Evolutionary conservation across 2,888 invertebrate species (phyloP).

Genomic region (Vannuccia rotundouncinata): DNA sequence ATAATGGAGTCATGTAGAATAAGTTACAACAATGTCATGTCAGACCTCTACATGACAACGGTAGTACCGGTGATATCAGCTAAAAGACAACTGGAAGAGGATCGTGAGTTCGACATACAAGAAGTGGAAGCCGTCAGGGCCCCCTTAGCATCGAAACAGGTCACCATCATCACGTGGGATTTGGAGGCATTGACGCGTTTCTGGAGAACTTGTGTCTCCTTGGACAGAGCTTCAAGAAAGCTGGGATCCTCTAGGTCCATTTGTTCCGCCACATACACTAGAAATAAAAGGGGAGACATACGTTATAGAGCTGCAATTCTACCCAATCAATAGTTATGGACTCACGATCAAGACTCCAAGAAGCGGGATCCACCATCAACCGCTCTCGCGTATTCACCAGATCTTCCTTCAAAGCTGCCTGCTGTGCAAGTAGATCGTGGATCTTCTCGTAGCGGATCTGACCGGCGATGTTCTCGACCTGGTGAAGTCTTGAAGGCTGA

Average conservation of each 20-base stretch:
- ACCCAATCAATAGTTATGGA: too few species aligned
- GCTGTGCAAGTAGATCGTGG: slow-evolving; percentile 48
- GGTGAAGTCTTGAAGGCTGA: neutral
- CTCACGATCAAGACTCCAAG: slow-evolving; percentile 62
- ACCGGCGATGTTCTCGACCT: slow-evolving; percentile 53
- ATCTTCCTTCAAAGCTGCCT: slow-evolving; percentile 60
- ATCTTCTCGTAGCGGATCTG: slow-evolving; percentile 55
- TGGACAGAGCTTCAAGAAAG: slow-evolving; percentile 37
- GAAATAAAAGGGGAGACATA: too few species aligned
- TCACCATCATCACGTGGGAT: slow-evolving; percentile 35
- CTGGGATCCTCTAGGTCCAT: slow-evolving; percentile 39
- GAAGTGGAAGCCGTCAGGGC: neutral
- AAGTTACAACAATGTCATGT: too few species aligned
- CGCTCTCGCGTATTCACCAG: slow-evolving; percentile 60
- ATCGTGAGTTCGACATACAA: neutral
- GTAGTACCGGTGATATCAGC: neutral
- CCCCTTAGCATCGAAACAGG: slow-evolving; percentile 36
- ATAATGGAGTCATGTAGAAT: too few species aligned
- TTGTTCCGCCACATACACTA: slow-evolving; percentile 39
- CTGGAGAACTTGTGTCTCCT: slow-evolving; percentile 36
- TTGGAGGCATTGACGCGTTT: slow-evolving; percentile 38
- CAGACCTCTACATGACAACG: neutral
- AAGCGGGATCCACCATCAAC: slow-evolving; percentile 59
- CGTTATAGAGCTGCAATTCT: too few species aligned
- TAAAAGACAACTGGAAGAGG: neutral